phyloP scores from a whole-genome alignment of 2,113 vertebrate genomes.

The Marmota monax region DNA sequence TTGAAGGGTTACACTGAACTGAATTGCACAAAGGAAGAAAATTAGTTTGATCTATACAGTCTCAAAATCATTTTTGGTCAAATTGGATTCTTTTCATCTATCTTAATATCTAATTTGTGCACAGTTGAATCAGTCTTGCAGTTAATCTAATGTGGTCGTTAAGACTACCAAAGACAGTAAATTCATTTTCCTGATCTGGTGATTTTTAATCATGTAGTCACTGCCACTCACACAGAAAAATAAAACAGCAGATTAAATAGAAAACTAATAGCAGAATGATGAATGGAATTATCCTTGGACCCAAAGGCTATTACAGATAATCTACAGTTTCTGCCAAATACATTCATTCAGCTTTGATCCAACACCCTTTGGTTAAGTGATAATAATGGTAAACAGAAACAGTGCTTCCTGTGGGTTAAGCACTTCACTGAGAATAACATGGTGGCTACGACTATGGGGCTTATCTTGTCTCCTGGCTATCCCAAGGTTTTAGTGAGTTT shows the following conservation, averaged over 20 bases:
- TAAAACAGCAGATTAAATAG: conserved; percentile 77
- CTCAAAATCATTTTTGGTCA: conserved; percentile 74
- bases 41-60: conserved; percentile 70
- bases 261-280: conserved; percentile 73
- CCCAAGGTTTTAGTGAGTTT: background rate
- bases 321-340: conserved; percentile 55
- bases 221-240: conserved; percentile 73
- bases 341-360: conserved; percentile 58
- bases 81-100: conserved; percentile 75
- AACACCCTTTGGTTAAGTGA: conserved; percentile 52
- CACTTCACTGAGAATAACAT: background rate
- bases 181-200: conserved; percentile 76
- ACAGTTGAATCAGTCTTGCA: conserved; percentile 65
- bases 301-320: conserved; percentile 45
- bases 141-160: conserved; percentile 75
- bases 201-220: conserved; percentile 78
- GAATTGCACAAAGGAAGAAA: conserved; percentile 69
- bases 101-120: conserved; percentile 77
- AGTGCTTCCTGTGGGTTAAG: background rate
- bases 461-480: background rate
- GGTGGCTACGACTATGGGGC: background rate
- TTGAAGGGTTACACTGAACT: conserved; percentile 55
- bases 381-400: conserved; percentile 42
- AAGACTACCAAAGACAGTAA: conserved; percentile 61
- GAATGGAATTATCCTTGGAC: conserved; percentile 61